A percentile compares a stretch with the other conserved stretches of the same genome.
Evolutionary conservation across 2,113 vertebrate species (phyloP).

Genomic region (Myanophis thanlyinensis): DNA sequence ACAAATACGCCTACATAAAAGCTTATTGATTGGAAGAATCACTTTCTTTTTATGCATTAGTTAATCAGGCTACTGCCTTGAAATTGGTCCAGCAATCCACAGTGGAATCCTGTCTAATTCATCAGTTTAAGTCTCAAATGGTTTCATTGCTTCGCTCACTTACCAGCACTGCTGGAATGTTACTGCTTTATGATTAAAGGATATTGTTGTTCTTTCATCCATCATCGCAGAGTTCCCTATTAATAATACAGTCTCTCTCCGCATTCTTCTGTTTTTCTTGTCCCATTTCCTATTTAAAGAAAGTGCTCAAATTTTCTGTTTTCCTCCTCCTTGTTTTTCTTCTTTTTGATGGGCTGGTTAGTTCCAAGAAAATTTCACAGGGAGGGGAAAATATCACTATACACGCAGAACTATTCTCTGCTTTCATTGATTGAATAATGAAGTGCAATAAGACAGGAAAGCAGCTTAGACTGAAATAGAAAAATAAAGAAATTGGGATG

Average conservation of each 20-base stretch:
- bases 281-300: slow-evolving; percentile 10
- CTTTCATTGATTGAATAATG: slow-evolving; percentile 49
- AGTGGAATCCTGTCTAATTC: slow-evolving; percentile 68
- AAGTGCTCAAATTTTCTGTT: slow-evolving; percentile 39
- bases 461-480: slow-evolving; percentile 44
- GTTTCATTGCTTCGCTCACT: slow-evolving; percentile 64
- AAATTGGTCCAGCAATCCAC: slow-evolving; percentile 67
- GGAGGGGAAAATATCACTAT: neutral
- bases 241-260: slow-evolving; percentile 47
- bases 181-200: slow-evolving; percentile 70
- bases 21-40: slow-evolving; percentile 66
- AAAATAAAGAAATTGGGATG: slow-evolving; percentile 26
- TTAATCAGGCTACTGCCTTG: slow-evolving; percentile 69
- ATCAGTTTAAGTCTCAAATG: slow-evolving; percentile 69
- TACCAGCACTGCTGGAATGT: slow-evolving; percentile 65
- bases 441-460: slow-evolving; percentile 41
- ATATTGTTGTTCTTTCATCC: slow-evolving; percentile 68
- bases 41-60: slow-evolving; percentile 68
- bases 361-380: slow-evolving; percentile 41
- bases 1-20: slow-evolving; percentile 65
- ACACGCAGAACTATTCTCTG: slow-evolving; percentile 27
- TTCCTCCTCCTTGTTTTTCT: slow-evolving; percentile 29
- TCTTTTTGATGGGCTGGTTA: slow-evolving; percentile 37
- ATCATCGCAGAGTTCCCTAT: slow-evolving; percentile 65
- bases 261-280: neutral